A percentile compares a stretch with the other conserved stretches of the same genome.
phyloP scores from a whole-genome alignment of 2,113 vertebrate species.

The Triplophysa tibetana region DNA sequence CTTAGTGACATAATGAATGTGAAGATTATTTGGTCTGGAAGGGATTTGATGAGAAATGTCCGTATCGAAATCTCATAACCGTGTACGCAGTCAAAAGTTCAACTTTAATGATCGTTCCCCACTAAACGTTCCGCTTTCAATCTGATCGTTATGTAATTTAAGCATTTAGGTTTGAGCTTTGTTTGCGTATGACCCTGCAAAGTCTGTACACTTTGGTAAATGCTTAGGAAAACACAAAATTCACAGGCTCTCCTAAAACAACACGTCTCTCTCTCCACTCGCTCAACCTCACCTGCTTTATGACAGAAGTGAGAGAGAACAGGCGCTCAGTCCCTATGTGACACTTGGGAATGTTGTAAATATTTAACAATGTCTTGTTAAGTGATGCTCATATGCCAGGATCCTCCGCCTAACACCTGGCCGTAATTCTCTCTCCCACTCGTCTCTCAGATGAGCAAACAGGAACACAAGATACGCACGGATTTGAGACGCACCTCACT shows the following conservation, averaged over 20 bases:
- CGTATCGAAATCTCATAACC: too few species aligned
- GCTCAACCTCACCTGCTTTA: not conserved
- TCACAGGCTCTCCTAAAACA: not conserved
- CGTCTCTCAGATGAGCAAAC: not conserved
- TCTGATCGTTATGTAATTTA: too few species aligned
- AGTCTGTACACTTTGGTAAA: not conserved
- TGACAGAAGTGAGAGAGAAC: not conserved
- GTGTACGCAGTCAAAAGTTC: too few species aligned
- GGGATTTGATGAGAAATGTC: too few species aligned
- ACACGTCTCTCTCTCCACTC: not conserved
- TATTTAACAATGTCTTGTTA: slow-evolving; percentile 57
- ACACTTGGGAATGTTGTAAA: slow-evolving; percentile 55
- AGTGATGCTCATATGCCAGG: slow-evolving; percentile 31
- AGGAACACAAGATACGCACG: not conserved
- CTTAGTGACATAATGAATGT: too few species aligned
- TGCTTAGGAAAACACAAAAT: not conserved
- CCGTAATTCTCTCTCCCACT: slow-evolving; percentile 4
- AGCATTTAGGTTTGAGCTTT: not conserved
- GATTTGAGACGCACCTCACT: not conserved
- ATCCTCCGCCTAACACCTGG: slow-evolving; percentile 43
- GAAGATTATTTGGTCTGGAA: too few species aligned
- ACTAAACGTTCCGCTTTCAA: too few species aligned
- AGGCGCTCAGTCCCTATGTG: slow-evolving; percentile 19
- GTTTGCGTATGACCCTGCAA: not conserved
- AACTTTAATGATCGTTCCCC: too few species aligned